Conservation (phyloP, 2,797 vertebrate genomes). For the Heterohyrax brucei region DNA sequence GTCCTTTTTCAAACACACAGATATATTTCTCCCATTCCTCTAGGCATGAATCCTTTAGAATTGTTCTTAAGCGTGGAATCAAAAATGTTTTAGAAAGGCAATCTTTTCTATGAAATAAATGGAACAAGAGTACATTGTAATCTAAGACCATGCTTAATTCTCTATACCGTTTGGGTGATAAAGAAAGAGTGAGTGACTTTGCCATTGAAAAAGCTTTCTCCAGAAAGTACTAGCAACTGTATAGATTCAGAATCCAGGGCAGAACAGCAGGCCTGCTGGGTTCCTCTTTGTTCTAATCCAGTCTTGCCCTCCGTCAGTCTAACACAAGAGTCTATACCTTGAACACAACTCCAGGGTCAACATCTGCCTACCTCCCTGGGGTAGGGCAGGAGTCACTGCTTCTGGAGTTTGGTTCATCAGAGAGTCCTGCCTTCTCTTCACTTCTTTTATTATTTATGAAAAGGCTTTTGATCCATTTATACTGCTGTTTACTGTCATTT, state of each 20-base stretch:
- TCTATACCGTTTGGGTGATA: background rate
- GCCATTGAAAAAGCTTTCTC: conserved; percentile 9
- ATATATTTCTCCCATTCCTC: background rate
- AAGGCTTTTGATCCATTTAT: conserved; percentile 55
- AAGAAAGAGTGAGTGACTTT: conserved; percentile 26
- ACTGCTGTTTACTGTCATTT: conserved; percentile 43
- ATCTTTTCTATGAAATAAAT: background rate
- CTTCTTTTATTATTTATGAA: conserved; percentile 55
- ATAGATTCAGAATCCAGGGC: background rate
- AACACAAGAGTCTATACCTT: background rate
- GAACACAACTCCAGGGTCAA: background rate
- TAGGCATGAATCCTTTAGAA: background rate
- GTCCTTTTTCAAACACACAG: background rate
- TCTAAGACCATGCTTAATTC: background rate
- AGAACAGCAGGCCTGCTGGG: background rate
- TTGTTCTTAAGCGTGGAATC: conserved; percentile 24
- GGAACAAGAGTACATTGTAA: background rate
- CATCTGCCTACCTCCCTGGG: background rate
- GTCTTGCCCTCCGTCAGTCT: background rate
- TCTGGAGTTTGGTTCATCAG: conserved; percentile 46
- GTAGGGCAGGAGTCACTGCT: background rate
- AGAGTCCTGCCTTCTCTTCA: background rate
- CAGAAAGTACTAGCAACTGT: background rate
- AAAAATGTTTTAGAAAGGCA: background rate
- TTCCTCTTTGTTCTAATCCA: background rate